Evolutionary conservation across 2,888 invertebrate genomes (phyloP).

Genomic region (Chymomyza amoena): DNA sequence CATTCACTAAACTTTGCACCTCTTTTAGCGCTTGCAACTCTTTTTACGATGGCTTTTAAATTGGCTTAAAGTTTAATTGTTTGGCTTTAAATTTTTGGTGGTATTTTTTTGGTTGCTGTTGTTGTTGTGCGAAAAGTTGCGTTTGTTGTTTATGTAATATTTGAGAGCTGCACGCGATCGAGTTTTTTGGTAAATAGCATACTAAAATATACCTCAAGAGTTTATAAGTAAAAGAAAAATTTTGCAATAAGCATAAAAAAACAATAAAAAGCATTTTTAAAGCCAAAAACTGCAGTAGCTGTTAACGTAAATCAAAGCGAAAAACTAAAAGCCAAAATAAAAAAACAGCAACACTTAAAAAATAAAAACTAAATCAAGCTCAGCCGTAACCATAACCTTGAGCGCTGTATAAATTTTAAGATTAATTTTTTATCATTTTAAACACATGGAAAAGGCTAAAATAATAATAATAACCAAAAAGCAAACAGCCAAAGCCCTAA

Average conservation of each 20-base stretch:
- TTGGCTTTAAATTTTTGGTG: conserved; percentile 39
- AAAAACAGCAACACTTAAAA: conserved; percentile 15
- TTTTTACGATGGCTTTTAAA: conserved; percentile 50
- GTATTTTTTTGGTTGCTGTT: conserved; percentile 42
- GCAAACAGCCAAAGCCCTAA: conserved; percentile 47
- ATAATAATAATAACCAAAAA: neutral
- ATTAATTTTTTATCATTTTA: conserved; percentile 37
- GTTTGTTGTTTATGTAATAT: conserved; percentile 15
- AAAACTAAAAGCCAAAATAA: neutral
- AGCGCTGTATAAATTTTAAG: conserved; percentile 37
- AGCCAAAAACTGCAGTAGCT: no score
- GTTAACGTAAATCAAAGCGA: conserved; percentile 17
- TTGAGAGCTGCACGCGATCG: conserved; percentile 10
- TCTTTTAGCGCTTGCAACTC: conserved; percentile 42
- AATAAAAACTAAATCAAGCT: conserved; percentile 28
- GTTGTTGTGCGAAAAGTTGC: conserved; percentile 6
- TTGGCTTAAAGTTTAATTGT: conserved; percentile 43
- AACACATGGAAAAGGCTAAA: conserved; percentile 29
- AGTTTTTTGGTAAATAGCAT: neutral
- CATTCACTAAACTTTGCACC: conserved; percentile 4
- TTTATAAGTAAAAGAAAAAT: neutral
- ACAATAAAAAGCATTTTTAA: conserved; percentile 28
- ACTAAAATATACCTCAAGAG: no score
- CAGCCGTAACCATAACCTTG: conserved; percentile 66
- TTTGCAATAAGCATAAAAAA: neutral